Evolutionary conservation across 2,113 vertebrate species (phyloP), one percentile per base, ranked within the genome.

Genomic region (Amblyornis subalaris): DNA sequence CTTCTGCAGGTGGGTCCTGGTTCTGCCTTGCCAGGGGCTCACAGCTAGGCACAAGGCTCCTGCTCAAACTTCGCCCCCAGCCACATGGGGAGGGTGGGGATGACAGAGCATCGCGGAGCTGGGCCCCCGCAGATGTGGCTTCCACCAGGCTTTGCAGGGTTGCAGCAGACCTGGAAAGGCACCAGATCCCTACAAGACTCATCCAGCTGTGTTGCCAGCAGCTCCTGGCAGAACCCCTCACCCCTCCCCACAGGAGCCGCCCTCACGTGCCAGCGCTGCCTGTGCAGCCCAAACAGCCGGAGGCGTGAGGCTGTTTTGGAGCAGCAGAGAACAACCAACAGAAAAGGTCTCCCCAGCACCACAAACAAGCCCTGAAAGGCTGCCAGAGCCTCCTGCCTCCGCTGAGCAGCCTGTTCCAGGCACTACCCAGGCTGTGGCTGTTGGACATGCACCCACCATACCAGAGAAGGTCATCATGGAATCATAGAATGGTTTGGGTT

Each of bases 391-490:
- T 65, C 44, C 53, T 69, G 62, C 38, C 69, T 45, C 45, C 23
- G 4, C 44, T 7, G 33, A 47, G 84, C 65, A 60, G 38, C 77
- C 55, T 25, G 53, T 1, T 8, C 14, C 44, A 73, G 45, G 74
- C 45, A 9, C 19, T 1, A 2, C 38, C 3, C 2, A 40, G 75
- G 51, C 89, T 62, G 67, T 7, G 33, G 61, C 26, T 4, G 1
- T 2, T 8, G 40, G 54, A 55, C 0, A 0, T 5, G 58, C 42
- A 9, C 9, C 29, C 25, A 0, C 10, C 4, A 6, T 4, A 2
- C 6, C 9, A 2, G n/a, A 17, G 16, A 16, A 44, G 48, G 40
- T 14, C 36, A 11, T 1, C 1, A 0, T 3, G 38, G 84, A 69
- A 38, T 16, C 47, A 29, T 0, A 2, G 70, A 20, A 7, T 24